Percentiles rank a stretch among this genome's conserved stretches.
Evolutionary conservation across 2,888 invertebrate species (phyloP).

Genomic region (Cerceris ruficornis): DNA sequence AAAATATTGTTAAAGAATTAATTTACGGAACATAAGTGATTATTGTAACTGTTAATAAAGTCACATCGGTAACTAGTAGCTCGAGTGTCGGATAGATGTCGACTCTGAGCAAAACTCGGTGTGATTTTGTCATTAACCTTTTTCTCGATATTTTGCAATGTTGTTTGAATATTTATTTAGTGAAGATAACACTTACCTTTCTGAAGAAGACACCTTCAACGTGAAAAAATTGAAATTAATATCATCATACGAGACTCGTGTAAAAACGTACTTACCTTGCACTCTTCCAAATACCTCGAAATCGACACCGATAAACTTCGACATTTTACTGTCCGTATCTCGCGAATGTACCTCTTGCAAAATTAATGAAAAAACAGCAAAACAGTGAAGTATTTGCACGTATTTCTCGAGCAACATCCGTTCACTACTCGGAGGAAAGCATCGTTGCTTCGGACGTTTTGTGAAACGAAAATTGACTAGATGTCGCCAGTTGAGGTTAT

Average conservation of each 20-base stretch:
- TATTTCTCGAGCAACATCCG: slow-evolving; percentile 8
- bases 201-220: slow-evolving; percentile 81
- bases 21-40: background rate
- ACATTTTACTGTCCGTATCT: slow-evolving; percentile 51
- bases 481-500: slow-evolving; percentile 46
- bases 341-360: background rate
- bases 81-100: slow-evolving; percentile 29
- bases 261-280: slow-evolving; percentile 65
- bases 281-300: slow-evolving; percentile 81
- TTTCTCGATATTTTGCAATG: slow-evolving; percentile 3
- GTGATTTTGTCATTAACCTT: background rate
- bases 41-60: background rate
- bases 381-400: background rate
- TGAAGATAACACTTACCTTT: slow-evolving; percentile 73
- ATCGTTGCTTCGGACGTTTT: slow-evolving; percentile 6
- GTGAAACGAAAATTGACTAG: slow-evolving; percentile 27
- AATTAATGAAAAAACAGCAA: background rate
- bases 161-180: background rate
- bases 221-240: slow-evolving; percentile 12
- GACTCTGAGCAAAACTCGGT: slow-evolving; percentile 1
- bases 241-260: background rate
- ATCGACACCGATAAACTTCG: slow-evolving; percentile 74
- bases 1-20: background rate
- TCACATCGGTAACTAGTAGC: slow-evolving; percentile 7
- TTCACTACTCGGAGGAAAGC: slow-evolving; percentile 8